Evolutionary conservation across 2,113 vertebrate species (phyloP).

Genomic region (Dipodomys spectabilis): DNA sequence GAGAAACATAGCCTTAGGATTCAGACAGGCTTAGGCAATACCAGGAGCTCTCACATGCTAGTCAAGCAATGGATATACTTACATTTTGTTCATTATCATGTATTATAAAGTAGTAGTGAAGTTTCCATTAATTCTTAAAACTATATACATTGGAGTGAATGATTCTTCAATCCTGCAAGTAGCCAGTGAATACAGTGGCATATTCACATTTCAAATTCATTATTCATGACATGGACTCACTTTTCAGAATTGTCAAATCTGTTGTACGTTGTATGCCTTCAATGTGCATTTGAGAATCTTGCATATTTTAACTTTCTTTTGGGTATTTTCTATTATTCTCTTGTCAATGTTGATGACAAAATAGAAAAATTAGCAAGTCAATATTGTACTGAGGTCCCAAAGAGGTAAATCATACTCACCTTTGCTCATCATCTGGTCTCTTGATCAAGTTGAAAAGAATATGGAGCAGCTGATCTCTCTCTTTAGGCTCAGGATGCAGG

Average conservation of each 20-base stretch:
- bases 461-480: constrained; percentile 98
- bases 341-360: not conserved
- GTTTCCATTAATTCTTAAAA: not conserved
- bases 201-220: not conserved
- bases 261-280: not conserved
- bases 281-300: not conserved
- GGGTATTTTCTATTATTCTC: not conserved
- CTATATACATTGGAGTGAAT: not conserved
- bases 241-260: not conserved
- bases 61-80: not conserved
- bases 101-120: not conserved
- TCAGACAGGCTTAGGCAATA: no score
- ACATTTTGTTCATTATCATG: not conserved
- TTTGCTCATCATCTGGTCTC: constrained; percentile 98
- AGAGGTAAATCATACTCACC: constrained; percentile 85
- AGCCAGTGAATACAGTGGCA: not conserved
- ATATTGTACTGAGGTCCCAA: not conserved
- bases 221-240: not conserved
- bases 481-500: constrained; percentile 98
- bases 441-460: constrained; percentile 99
- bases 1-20: no score
- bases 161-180: not conserved
- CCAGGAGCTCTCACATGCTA: no score
- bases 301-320: not conserved
- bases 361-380: not conserved